Percentiles rank a stretch among this genome's conserved stretches.
Evolutionary conservation across 2,888 invertebrate species (phyloP).

Genomic region (Parnassius glacialis): DNA sequence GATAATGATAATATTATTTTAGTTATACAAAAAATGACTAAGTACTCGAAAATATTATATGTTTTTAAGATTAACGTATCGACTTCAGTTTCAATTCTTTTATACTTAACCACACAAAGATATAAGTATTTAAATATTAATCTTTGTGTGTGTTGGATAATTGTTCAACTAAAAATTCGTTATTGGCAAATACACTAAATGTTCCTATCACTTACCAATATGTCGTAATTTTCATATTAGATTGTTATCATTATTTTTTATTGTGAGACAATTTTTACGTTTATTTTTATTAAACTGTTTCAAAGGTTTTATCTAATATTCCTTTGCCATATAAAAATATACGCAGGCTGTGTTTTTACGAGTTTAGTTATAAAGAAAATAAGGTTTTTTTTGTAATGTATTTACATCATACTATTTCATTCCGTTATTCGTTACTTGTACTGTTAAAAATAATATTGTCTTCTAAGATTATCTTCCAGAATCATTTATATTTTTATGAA

Average conservation of each 20-base stretch:
- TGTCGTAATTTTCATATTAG: no score
- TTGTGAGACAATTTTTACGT: background rate
- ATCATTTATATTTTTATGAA: background rate
- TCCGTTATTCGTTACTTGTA: constrained; percentile 25
- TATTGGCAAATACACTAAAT: no score
- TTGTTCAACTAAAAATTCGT: no score
- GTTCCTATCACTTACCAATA: no score
- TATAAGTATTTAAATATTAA: no score
- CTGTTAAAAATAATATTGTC: background rate
- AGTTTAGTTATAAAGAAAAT: constrained; percentile 5
- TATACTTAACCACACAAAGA: no score
- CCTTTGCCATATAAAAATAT: constrained; percentile 14
- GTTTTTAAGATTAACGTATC: no score
- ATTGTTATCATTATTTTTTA: no score
- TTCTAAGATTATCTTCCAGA: background rate
- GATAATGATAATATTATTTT: constrained; percentile 26
- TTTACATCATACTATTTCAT: constrained; percentile 10
- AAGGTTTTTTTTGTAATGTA: background rate
- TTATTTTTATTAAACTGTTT: no score
- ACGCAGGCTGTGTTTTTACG: constrained; percentile 23
- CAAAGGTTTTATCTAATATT: background rate
- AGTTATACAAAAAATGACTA: background rate
- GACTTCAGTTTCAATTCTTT: no score
- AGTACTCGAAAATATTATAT: no score
- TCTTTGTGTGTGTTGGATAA: no score